phyloP scores from a whole-genome alignment of 2,888 invertebrate genomes.

The Lacanobia oleracea region DNA sequence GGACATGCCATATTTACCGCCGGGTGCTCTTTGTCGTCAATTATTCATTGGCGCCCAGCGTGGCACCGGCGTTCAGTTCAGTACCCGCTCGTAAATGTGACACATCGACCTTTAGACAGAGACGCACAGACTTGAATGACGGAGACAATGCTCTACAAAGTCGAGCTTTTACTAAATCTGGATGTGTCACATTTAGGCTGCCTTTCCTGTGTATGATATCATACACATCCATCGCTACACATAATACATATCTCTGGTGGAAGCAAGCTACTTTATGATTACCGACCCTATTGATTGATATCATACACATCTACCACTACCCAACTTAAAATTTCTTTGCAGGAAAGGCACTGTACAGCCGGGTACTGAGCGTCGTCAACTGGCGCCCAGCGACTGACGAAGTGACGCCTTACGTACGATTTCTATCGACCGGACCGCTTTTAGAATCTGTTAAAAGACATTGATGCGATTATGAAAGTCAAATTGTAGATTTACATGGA shows the following conservation, averaged over 20 bases:
- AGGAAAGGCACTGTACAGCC: neutral
- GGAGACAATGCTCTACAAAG: neutral
- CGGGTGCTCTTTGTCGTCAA: slow-evolving; percentile 1
- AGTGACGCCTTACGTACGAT: slow-evolving; percentile 1
- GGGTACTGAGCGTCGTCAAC: slow-evolving; percentile 8
- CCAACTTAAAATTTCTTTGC: neutral
- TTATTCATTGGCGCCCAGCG: slow-evolving; percentile 51
- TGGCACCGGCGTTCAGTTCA: slow-evolving; percentile 9
- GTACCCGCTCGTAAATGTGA: neutral
- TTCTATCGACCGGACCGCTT: neutral
- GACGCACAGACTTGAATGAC: no score
- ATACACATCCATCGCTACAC: neutral
- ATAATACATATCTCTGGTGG: neutral
- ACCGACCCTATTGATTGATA: slow-evolving; percentile 7
- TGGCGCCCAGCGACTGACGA: slow-evolving; percentile 1
- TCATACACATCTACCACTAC: neutral
- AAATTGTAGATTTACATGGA: neutral
- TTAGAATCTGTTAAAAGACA: neutral
- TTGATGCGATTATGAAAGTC: neutral
- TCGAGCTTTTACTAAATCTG: slow-evolving; percentile 9
- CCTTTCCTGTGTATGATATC: slow-evolving; percentile 20
- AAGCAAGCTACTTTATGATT: neutral
- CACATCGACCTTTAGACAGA: neutral
- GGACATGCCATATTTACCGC: neutral
- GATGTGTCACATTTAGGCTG: neutral